Evolutionary conservation across 2,113 vertebrate species (phyloP).

Genomic region (Vulpes vulpes): DNA sequence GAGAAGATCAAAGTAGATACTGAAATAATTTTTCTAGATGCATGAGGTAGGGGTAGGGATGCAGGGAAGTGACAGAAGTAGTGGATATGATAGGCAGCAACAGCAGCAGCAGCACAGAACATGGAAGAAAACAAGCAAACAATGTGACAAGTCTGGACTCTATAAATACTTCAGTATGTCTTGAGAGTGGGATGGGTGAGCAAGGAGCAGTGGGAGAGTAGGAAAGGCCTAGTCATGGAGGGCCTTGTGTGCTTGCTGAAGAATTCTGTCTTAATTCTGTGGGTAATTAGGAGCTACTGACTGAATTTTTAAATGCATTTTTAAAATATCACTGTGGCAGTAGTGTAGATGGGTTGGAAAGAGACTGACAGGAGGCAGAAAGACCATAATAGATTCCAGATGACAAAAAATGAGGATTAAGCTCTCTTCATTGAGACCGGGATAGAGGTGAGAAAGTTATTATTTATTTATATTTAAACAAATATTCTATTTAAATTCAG

Average conservation of each 20-base stretch:
- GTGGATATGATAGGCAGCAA: not conserved
- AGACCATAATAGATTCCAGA: not conserved
- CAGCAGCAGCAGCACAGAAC: not conserved
- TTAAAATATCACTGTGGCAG: not conserved
- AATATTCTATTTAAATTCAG: too few species aligned
- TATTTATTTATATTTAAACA: too few species aligned
- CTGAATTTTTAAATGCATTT: not conserved
- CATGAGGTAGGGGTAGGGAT: not conserved
- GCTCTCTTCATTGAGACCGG: not conserved
- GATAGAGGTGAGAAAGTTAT: not conserved
- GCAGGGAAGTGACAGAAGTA: not conserved
- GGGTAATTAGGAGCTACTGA: not conserved
- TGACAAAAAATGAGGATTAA: not conserved
- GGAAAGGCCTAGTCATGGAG: not conserved
- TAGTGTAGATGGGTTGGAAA: not conserved
- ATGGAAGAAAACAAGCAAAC: conserved; percentile 20
- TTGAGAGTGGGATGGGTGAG: not conserved
- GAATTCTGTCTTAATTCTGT: conserved; percentile 30
- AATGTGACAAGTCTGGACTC: not conserved
- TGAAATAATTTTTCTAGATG: conserved; percentile 20
- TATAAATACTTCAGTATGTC: not conserved
- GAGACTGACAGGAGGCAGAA: not conserved
- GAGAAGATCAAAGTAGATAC: not conserved
- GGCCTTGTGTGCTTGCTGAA: not conserved
- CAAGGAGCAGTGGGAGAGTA: not conserved